A percentile compares a stretch with the other conserved stretches of the same genome.
Conservation (phyloP, 2,888 invertebrate genomes). For the Ptilodon capucinus region DNA sequence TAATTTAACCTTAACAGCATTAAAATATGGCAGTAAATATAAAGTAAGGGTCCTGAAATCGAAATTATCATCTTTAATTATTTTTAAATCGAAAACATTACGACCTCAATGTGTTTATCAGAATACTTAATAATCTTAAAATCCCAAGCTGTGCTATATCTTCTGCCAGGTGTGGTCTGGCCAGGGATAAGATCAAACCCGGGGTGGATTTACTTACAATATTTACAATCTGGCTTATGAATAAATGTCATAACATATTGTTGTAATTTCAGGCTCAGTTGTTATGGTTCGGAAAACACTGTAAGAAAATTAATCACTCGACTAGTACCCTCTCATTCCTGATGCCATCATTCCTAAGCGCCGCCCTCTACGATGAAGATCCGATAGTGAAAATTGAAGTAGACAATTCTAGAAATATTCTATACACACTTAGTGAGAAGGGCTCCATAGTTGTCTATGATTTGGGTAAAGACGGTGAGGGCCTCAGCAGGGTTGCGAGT, state of each 20-base stretch:
- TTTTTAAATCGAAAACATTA: no score
- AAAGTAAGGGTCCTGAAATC: no score
- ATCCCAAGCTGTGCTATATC: no score
- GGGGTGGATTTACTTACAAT: no score
- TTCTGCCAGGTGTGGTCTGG: no score
- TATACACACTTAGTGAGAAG: conserved; percentile 95
- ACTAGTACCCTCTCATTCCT: conserved; percentile 93
- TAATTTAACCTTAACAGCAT: no score
- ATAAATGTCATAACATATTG: background rate
- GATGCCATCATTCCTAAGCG: conserved; percentile 94
- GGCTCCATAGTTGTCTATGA: conserved; percentile 95
- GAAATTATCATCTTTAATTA: no score
- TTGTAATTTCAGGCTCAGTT: conserved; percentile 85
- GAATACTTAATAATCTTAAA: no score
- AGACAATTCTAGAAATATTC: conserved; percentile 93
- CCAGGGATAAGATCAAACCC: no score
- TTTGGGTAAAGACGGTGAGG: conserved; percentile 90
- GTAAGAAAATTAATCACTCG: conserved; percentile 97
- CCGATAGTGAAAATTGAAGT: conserved; percentile 93
- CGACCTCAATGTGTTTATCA: no score
- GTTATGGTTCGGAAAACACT: conserved; percentile 97
- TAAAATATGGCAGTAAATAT: no score
- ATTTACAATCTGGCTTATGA: background rate
- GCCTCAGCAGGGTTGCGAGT: conserved; percentile 87
- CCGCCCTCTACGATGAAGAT: conserved; percentile 94